Conservation (phyloP, 2,888 invertebrate species). For the Melikaiella ostensackeni region DNA sequence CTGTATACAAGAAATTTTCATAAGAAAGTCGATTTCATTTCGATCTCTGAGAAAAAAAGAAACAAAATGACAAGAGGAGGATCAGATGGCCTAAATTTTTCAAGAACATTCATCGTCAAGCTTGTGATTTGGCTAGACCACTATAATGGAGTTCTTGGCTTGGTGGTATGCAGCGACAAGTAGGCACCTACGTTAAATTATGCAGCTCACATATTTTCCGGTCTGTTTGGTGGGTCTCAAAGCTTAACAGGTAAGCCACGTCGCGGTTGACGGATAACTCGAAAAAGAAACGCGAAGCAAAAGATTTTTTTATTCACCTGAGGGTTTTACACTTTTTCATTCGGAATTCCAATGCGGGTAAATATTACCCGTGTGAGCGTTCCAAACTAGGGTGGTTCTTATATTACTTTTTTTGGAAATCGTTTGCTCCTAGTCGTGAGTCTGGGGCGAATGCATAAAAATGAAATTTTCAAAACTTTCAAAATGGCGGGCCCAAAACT, state of each 20-base stretch:
- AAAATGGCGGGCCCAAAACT: too few relatives aligned
- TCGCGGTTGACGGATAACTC: constrained; percentile 56
- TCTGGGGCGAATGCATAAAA: too few relatives aligned
- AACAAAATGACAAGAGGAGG: not conserved
- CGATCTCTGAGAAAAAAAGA: too few relatives aligned
- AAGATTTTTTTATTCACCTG: not conserved
- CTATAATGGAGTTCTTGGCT: constrained; percentile 41
- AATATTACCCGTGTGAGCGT: not conserved
- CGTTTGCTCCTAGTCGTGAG: too few relatives aligned
- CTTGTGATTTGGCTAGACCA: constrained; percentile 53
- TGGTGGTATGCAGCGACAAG: constrained; percentile 4
- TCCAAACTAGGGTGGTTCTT: too few relatives aligned
- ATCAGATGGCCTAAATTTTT: constrained; percentile 1
- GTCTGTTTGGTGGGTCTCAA: constrained; percentile 75
- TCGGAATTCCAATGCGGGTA: constrained; percentile 1
- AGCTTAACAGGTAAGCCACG: constrained; percentile 55
- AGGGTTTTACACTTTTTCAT: constrained; percentile 20
- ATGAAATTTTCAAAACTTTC: too few relatives aligned
- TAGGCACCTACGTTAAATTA: constrained; percentile 69
- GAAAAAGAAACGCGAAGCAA: constrained; percentile 46
- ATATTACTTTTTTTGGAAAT: too few relatives aligned
- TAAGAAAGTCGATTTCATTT: too few relatives aligned
- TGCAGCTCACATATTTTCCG: constrained; percentile 76
- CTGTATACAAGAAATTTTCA: too few relatives aligned
- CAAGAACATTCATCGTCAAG: constrained; percentile 47